phyloP scores from a whole-genome alignment of 2,797 vertebrate genomes.

The Anguilla megastoma region DNA sequence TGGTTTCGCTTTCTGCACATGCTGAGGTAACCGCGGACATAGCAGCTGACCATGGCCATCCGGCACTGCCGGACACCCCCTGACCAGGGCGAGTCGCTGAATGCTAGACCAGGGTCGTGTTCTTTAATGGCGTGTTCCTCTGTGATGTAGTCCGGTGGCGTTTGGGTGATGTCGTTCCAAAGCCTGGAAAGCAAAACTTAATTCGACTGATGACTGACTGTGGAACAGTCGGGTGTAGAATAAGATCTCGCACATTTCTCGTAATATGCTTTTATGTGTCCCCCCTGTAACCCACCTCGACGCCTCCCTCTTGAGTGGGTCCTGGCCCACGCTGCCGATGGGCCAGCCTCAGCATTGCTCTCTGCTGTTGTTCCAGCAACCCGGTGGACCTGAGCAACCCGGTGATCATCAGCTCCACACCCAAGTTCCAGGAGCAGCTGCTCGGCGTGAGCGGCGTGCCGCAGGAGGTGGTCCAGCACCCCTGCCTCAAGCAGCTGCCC shows the following conservation, averaged over 20 bases:
- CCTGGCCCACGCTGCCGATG: too few species aligned
- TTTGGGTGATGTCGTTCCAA: neutral
- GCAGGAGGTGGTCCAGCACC: conserved; percentile 90
- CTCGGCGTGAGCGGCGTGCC: conserved; percentile 88
- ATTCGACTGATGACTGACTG: neutral
- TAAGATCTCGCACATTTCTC: too few species aligned
- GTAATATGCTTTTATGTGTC: neutral
- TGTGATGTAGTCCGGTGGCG: neutral
- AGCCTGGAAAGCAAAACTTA: neutral
- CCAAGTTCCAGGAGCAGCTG: conserved; percentile 86
- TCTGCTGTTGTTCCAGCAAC: conserved; percentile 71
- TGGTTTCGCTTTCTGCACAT: conserved; percentile 95
- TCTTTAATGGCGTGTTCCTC: neutral
- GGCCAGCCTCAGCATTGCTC: too few species aligned
- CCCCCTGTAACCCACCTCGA: neutral
- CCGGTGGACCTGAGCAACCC: conserved; percentile 91
- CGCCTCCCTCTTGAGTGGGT: too few species aligned
- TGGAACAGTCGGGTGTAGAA: neutral
- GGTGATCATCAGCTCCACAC: conserved; percentile 91
- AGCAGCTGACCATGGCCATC: neutral
- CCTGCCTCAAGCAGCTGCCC: conserved; percentile 88
- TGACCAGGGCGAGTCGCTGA: neutral
- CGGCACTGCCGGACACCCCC: neutral
- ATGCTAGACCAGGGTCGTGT: neutral
- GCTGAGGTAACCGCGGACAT: conserved; percentile 76